phyloP scores from a whole-genome alignment of 2,113 vertebrate genomes.

The Tringa solitaria region DNA sequence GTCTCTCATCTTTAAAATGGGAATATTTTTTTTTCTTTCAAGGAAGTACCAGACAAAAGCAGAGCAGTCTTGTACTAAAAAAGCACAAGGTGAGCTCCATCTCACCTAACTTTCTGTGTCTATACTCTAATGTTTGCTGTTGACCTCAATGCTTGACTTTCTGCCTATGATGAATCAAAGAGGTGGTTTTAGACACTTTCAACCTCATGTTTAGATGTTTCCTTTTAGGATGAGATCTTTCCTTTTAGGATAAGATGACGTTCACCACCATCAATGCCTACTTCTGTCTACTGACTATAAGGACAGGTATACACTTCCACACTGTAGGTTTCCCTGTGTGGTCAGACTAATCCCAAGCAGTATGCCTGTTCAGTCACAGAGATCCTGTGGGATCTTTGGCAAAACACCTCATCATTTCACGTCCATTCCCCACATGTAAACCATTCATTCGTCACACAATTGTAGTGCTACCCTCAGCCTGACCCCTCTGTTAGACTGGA shows the following conservation, averaged over 20 bases:
- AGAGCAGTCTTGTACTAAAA: background rate
- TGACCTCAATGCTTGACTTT: background rate
- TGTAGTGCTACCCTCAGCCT: background rate
- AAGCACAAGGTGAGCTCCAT: background rate
- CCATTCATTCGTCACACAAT: fast-evolving
- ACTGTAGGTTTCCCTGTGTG: background rate
- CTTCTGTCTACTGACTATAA: background rate
- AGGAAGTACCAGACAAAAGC: background rate
- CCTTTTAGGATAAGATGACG: background rate
- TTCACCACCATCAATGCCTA: background rate
- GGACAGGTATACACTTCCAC: background rate
- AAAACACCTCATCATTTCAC: background rate
- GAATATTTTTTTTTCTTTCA: background rate
- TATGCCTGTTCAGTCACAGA: background rate
- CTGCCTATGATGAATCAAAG: background rate
- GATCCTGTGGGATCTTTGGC: background rate
- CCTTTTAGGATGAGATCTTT: too few species aligned
- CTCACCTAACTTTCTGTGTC: background rate
- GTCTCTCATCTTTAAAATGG: background rate
- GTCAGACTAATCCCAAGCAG: background rate
- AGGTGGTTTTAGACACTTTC: background rate
- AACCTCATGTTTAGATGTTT: background rate
- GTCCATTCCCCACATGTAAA: background rate
- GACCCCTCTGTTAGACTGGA: background rate
- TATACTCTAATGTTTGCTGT: background rate